Percentiles rank a stretch among this genome's conserved stretches.
phyloP scores from a whole-genome alignment of 2,113 vertebrate genomes.

The Syngnathus floridae region DNA sequence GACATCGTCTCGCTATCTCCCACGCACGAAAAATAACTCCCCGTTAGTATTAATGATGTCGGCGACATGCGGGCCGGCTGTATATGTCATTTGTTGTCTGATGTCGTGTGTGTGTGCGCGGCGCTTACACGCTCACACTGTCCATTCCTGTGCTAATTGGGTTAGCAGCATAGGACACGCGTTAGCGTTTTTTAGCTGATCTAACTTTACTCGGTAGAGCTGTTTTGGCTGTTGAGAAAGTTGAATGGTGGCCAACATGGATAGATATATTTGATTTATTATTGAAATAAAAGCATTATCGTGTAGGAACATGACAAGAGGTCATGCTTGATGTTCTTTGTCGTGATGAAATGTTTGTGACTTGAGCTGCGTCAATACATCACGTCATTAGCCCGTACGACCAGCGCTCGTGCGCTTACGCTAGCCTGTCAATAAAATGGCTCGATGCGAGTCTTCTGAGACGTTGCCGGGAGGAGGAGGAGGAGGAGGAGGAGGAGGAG shows the following conservation, averaged over 20 bases:
- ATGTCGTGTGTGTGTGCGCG: slow-evolving; percentile 5
- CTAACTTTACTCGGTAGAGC: slow-evolving; percentile 4
- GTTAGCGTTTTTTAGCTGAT: slow-evolving; percentile 12
- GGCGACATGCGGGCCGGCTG: background rate
- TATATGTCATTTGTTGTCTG: background rate
- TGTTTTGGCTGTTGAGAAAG: background rate
- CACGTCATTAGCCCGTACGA: background rate
- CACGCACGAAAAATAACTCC: slow-evolving; percentile 39
- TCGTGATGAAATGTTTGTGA: slow-evolving; percentile 21
- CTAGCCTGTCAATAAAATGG: slow-evolving; percentile 8
- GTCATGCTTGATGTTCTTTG: slow-evolving; percentile 15
- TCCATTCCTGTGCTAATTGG: slow-evolving; percentile 27
- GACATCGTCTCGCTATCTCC: slow-evolving; percentile 46
- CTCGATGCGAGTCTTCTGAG: slow-evolving; percentile 3
- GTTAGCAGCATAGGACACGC: slow-evolving; percentile 34
- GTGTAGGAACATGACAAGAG: background rate
- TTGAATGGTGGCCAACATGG: background rate
- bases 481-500: background rate
- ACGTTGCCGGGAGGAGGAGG: background rate
- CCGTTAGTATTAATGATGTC: slow-evolving; percentile 2
- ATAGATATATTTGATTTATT: background rate
- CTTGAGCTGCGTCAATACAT: slow-evolving; percentile 11
- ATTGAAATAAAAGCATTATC: background rate
- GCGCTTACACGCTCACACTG: slow-evolving; percentile 7
- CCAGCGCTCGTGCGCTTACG: slow-evolving; percentile 7